Evolutionary conservation across 2,797 vertebrate genomes (phyloP), one percentile per base, ranked within the genome.

Genomic region (Crocidura indochinensis): DNA sequence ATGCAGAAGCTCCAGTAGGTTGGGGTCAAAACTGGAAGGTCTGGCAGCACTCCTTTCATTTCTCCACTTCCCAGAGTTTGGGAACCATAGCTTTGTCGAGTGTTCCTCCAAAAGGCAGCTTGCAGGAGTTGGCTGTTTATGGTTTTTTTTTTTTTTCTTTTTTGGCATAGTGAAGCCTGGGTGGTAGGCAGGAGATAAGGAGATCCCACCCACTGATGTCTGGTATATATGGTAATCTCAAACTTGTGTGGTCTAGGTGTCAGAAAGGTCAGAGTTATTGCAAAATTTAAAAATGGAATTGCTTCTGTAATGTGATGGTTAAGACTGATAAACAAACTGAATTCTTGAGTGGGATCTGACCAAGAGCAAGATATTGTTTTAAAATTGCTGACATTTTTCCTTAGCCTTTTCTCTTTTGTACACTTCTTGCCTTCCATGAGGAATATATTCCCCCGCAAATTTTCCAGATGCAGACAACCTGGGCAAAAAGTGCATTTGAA

Each of bases 211-310:
- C 44, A 15, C 11, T 1, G 14, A 60, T 2, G 38, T 38, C 44
- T 56, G 10, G 22, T 10, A 1, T n/a, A 0, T 1, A 0, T 7
- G 26, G 3, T 4, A 6, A 46, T 22, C 44, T 47, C 24, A 1
- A 0, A 29, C 26, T 65, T 4, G 11, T 46, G 47, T 9, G 0
- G 7, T 0, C 0, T 3, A 60, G 12, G 22, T 51, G 15, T 27
- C n/a, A 24, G 49, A 47, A n/a, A 29, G 60, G 47, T 22, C 17
- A 4, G 8, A 26, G 26, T 31, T 62, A 22, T 1, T 2, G 29
- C 49, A 3, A 14, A 4, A 8, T 20, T 64, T 9, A 79, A 64
- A 7, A 0, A 2, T 0, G 0, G 46, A 75, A 51, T 2, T 0
- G 2, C 27, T 1, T 0, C 9, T 51, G 65, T 14, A 64, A 8